Evolutionary conservation across 2,113 vertebrate genomes (phyloP).

Genomic region (Gnathonemus longibarbis): DNA sequence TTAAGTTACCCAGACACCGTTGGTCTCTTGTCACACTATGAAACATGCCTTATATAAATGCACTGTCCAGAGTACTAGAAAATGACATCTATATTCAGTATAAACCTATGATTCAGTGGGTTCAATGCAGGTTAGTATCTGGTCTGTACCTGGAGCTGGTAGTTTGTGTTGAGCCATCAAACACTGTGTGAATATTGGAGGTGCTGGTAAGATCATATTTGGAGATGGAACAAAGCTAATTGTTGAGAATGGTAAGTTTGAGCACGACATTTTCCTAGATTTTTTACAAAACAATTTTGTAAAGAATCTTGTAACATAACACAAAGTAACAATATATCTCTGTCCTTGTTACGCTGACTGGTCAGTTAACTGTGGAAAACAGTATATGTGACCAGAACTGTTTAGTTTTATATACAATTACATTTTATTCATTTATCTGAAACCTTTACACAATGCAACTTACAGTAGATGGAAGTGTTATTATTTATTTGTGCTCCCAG

Average conservation of each 20-base stretch:
- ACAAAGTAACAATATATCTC: not conserved
- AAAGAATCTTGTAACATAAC: not conserved
- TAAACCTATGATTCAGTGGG: not conserved
- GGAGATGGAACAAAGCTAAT: slow-evolving; percentile 17
- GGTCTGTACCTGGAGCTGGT: not conserved
- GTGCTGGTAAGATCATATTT: slow-evolving; percentile 2
- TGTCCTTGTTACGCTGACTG: not conserved
- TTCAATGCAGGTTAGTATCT: not conserved
- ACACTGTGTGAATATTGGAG: not conserved
- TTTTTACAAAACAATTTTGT: not conserved
- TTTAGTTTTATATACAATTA: no score
- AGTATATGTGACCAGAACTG: not conserved
- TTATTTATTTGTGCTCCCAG: not conserved
- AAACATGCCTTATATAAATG: not conserved
- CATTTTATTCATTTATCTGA: not conserved
- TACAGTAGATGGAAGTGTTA: not conserved
- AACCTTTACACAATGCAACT: not conserved
- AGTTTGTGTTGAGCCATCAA: not conserved
- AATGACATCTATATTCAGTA: not conserved
- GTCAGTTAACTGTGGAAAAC: not conserved
- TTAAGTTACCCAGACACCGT: not conserved
- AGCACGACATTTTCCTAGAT: not conserved
- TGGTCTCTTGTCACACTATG: not conserved
- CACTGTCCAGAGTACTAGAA: not conserved
- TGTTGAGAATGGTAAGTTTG: not conserved